phyloP scores from a whole-genome alignment of 2,888 invertebrate genomes.

The Polietes domitor region DNA sequence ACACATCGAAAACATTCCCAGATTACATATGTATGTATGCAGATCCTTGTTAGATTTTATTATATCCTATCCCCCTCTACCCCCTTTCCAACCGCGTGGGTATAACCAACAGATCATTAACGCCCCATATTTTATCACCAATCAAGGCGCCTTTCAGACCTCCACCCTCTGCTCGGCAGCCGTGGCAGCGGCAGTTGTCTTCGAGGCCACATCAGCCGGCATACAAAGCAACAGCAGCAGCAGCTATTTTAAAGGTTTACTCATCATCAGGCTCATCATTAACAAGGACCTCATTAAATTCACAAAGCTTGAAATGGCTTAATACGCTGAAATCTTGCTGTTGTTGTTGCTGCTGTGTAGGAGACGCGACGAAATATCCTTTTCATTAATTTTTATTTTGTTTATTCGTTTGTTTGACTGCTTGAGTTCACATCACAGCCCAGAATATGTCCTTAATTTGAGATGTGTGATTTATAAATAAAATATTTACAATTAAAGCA shows the following conservation, averaged over 20 bases:
- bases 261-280: not conserved
- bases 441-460: not conserved
- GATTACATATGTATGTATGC: not conserved
- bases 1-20: not conserved
- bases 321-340: not conserved
- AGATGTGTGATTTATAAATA: conserved; percentile 1
- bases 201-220: not conserved
- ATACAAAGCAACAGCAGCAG: not conserved
- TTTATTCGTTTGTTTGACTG: not conserved
- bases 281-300: conserved; percentile 1
- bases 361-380: not conserved
- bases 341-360: not conserved
- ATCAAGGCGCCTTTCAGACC: not conserved
- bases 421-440: too few relatives aligned
- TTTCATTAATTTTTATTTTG: conserved; percentile 1
- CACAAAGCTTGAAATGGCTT: conserved; percentile 1
- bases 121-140: not conserved
- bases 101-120: not conserved
- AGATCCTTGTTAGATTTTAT: not conserved
- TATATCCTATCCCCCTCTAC: too few relatives aligned
- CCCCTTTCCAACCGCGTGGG: not conserved
- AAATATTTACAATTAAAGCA: not conserved
- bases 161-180: not conserved
- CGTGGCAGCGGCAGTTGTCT: not conserved
- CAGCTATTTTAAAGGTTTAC: not conserved